Percentiles rank a stretch among this genome's conserved stretches.
Evolutionary conservation across 2,113 vertebrate species (phyloP).

Genomic region (Diadophis punctatus): DNA sequence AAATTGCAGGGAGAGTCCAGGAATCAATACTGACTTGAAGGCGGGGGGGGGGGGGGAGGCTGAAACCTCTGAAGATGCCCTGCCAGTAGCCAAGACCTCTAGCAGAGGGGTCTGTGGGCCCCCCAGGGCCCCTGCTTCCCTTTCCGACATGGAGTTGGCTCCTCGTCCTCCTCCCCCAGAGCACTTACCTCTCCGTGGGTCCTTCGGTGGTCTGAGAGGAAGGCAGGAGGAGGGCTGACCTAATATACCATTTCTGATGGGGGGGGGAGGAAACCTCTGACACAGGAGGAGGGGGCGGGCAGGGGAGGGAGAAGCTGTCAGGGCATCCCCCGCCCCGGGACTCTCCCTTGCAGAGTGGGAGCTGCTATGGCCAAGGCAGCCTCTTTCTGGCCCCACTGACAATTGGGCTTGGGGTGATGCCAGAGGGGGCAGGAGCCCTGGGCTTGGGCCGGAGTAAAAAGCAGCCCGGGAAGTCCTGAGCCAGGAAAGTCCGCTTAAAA

Average conservation of each 20-base stretch:
- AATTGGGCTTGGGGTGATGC: neutral
- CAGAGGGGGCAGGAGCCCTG: neutral
- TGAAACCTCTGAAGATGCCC: neutral
- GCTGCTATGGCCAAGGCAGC: neutral
- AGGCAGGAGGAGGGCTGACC: neutral
- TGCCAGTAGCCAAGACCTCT: neutral
- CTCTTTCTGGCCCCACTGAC: neutral
- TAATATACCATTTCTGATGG: neutral
- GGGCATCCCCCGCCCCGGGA: neutral
- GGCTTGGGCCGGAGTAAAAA: neutral
- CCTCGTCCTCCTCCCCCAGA: no score
- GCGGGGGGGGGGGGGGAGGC: rapidly evolving
- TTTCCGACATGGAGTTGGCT: neutral
- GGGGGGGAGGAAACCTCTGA: neutral
- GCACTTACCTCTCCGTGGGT: neutral
- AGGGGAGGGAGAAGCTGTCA: neutral
- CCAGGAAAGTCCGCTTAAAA: rapidly evolving
- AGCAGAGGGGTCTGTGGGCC: neutral
- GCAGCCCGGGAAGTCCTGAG: neutral
- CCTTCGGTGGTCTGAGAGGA: neutral
- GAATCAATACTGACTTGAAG: neutral
- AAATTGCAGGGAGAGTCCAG: neutral
- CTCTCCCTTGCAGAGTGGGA: neutral
- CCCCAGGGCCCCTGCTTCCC: neutral
- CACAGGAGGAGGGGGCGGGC: neutral